phyloP scores from a whole-genome alignment of 2,113 vertebrate genomes.

The Chloroceryle aenea region DNA sequence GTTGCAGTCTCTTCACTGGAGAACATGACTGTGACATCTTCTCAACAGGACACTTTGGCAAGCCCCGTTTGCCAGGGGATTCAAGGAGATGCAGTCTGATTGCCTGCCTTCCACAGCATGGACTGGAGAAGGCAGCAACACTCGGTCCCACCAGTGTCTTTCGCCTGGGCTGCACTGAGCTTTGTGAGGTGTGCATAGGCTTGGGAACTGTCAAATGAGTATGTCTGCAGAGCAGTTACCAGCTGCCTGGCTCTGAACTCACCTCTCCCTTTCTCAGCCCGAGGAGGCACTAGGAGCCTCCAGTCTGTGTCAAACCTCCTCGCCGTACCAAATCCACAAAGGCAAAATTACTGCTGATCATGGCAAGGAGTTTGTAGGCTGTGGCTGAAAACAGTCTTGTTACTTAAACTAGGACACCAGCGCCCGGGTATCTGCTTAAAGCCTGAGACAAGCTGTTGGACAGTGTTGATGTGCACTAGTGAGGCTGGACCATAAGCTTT shows the following conservation, averaged over 20 bases:
- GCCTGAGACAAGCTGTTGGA: not conserved
- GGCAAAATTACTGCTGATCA: not conserved
- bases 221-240: not conserved
- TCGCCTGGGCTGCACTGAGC: not conserved
- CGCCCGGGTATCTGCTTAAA: not conserved
- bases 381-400: not conserved
- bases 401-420: not conserved
- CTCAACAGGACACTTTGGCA: not conserved
- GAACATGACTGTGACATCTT: not conserved
- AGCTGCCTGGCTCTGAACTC: not conserved
- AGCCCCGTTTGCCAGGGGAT: not conserved
- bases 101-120: not conserved
- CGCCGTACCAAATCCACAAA: accelerated
- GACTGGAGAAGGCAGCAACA: not conserved
- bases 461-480: not conserved
- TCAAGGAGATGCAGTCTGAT: not conserved
- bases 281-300: not conserved
- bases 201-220: not conserved
- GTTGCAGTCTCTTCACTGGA: not conserved
- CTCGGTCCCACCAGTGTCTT: not conserved
- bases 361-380: not conserved
- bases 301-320: too few relatives aligned
- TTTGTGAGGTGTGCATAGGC: accelerated
- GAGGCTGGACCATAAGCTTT: not conserved
- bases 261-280: not conserved